Evolutionary conservation across 2,113 vertebrate genomes (phyloP).

Genomic region (Microcebus jonahi): DNA sequence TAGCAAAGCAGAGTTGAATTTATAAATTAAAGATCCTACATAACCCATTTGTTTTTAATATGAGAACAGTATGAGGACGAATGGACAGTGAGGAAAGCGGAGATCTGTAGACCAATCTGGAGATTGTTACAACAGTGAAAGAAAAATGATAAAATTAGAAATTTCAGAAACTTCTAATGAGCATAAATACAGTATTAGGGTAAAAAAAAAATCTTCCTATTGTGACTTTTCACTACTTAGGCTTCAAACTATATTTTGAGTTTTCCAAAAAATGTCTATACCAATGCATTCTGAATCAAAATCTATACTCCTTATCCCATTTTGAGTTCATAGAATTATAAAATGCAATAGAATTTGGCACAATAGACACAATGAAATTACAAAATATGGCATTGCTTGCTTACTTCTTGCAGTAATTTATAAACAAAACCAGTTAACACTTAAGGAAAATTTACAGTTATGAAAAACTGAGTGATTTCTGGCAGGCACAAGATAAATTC

Average conservation of each 20-base stretch:
- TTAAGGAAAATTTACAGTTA: neutral
- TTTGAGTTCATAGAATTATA: constrained; percentile 29
- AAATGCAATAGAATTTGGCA: neutral
- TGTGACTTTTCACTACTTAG: neutral
- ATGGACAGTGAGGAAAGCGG: neutral
- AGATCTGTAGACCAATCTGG: neutral
- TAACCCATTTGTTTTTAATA: neutral
- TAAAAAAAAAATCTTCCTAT: neutral
- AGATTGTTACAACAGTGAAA: neutral
- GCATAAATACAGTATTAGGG: neutral
- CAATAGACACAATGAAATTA: constrained; percentile 50
- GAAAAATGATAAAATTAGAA: constrained; percentile 27
- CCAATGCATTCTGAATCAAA: neutral
- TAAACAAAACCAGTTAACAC: neutral
- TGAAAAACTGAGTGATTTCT: constrained; percentile 30
- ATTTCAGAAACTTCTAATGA: constrained; percentile 18
- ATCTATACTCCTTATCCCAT: neutral
- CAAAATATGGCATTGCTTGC: neutral
- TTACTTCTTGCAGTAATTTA: constrained; percentile 48
- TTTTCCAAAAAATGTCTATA: neutral
- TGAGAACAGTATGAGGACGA: neutral
- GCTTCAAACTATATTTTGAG: neutral
- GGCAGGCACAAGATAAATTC: constrained; percentile 21
- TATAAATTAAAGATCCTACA: neutral
- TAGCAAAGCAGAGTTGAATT: neutral